phyloP scores from a whole-genome alignment of 2,888 invertebrate genomes.

The Dynastes hyllus region DNA sequence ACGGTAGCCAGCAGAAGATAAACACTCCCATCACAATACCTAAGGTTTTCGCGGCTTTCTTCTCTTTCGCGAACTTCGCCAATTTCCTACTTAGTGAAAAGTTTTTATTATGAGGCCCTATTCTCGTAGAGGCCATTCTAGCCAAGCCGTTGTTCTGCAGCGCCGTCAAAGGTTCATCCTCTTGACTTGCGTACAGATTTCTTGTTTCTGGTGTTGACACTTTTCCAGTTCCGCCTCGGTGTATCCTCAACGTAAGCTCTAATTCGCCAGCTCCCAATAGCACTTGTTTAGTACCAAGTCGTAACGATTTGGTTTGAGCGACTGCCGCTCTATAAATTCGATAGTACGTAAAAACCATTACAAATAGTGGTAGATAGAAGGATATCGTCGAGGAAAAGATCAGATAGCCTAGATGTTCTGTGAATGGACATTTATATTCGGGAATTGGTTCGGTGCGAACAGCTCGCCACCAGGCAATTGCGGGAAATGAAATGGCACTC shows the following conservation, averaged over 20 bases:
- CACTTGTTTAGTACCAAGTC: constrained; percentile 93
- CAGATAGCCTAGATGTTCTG: constrained; percentile 96
- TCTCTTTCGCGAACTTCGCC: constrained; percentile 97
- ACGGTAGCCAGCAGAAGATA: constrained; percentile 97
- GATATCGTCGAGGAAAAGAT: constrained; percentile 98
- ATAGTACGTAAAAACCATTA: constrained; percentile 99
- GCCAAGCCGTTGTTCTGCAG: constrained; percentile 85
- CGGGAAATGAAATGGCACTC: constrained; percentile 97
- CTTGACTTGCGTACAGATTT: constrained; percentile 75
- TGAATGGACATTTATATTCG: constrained; percentile 93
- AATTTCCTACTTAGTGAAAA: constrained; percentile 94
- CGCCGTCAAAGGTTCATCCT: constrained; percentile 84
- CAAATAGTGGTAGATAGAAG: constrained; percentile 96
- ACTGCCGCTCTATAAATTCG: constrained; percentile 96
- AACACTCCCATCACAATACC: constrained; percentile 98
- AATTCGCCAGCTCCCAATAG: constrained; percentile 89
- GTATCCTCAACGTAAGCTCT: constrained; percentile 92
- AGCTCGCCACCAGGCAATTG: constrained; percentile 96
- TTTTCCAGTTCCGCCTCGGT: constrained; percentile 89
- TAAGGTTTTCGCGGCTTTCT: constrained; percentile 97
- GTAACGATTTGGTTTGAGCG: constrained; percentile 91
- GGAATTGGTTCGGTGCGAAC: constrained; percentile 88
- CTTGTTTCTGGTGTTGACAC: constrained; percentile 68
- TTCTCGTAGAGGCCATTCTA: constrained; percentile 80
- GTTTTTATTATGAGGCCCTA: constrained; percentile 81